Evolutionary conservation across 2,113 vertebrate species (phyloP).

Genomic region (Jaculus jaculus): DNA sequence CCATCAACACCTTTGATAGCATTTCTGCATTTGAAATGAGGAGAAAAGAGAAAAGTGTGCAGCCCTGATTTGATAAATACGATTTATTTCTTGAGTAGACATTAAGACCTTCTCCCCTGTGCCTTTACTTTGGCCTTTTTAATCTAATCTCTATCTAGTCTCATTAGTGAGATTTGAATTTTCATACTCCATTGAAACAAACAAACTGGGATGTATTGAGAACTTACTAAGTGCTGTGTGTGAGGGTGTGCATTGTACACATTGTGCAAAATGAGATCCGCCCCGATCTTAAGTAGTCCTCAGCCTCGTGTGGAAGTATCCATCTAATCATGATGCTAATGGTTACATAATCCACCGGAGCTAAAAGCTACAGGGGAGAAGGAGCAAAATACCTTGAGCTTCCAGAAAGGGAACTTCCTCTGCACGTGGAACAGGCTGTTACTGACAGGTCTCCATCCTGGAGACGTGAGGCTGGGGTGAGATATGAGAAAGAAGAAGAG

Average conservation of each 20-base stretch:
- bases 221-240: not conserved
- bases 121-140: not conserved
- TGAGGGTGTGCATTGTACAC: not conserved
- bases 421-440: not conserved
- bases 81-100: not conserved
- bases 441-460: not conserved
- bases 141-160: not conserved
- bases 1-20: slow-evolving; percentile 9
- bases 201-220: not conserved
- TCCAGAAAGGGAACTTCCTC: not conserved
- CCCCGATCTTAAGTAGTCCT: not conserved
- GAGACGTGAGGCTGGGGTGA: not conserved
- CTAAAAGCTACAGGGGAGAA: not conserved
- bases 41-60: slow-evolving; percentile 6
- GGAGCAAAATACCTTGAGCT: not conserved
- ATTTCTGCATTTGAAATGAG: not conserved
- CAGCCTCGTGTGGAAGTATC: not conserved
- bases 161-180: slow-evolving; percentile 12
- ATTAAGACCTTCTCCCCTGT: not conserved
- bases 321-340: not conserved
- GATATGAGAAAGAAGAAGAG: not conserved
- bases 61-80: not conserved
- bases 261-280: not conserved
- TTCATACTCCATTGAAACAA: not conserved
- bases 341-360: not conserved